Conservation (phyloP, 1,140 invertebrate species). For the Nautilus pompilius region DNA sequence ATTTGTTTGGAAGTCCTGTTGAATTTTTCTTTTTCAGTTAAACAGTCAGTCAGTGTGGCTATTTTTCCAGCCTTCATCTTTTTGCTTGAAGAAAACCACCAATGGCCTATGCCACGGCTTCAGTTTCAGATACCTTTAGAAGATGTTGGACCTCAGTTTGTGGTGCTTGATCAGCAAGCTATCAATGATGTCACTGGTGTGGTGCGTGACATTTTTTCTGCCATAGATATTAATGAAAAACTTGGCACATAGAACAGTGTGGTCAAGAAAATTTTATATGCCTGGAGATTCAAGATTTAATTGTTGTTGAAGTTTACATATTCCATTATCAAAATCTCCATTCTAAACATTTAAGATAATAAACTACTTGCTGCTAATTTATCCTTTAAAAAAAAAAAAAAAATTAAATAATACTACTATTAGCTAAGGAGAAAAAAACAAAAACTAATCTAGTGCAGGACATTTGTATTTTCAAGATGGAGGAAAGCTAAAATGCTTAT, state of each 20-base stretch:
- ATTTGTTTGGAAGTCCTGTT: neutral
- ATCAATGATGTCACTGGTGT: conserved; percentile 47
- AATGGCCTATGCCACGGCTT: conserved; percentile 47
- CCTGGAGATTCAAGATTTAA: neutral
- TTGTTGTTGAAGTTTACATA: neutral
- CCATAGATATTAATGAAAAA: neutral
- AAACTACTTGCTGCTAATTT: neutral
- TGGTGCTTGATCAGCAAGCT: conserved; percentile 34
- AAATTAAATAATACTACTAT: too few relatives aligned
- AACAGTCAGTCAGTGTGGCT: conserved; percentile 28
- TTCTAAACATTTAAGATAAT: neutral
- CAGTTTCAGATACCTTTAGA: conserved; percentile 35
- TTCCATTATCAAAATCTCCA: neutral
- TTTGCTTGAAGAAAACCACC: conserved; percentile 40
- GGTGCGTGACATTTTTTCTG: conserved; percentile 20
- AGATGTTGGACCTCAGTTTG: conserved; percentile 39
- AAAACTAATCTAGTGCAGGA: too few relatives aligned
- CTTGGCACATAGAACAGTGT: neutral
- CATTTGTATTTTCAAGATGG: too few relatives aligned
- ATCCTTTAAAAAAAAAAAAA: neutral
- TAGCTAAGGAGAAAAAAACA: too few relatives aligned
- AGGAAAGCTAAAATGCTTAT: too few relatives aligned
- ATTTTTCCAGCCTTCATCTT: conserved; percentile 28
- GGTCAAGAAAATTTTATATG: neutral
- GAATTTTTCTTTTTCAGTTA: conserved; percentile 15